Evolutionary conservation across 2,113 vertebrate genomes (phyloP), one percentile per base, ranked within the genome.

Genomic region (Seriola rivoliana): DNA sequence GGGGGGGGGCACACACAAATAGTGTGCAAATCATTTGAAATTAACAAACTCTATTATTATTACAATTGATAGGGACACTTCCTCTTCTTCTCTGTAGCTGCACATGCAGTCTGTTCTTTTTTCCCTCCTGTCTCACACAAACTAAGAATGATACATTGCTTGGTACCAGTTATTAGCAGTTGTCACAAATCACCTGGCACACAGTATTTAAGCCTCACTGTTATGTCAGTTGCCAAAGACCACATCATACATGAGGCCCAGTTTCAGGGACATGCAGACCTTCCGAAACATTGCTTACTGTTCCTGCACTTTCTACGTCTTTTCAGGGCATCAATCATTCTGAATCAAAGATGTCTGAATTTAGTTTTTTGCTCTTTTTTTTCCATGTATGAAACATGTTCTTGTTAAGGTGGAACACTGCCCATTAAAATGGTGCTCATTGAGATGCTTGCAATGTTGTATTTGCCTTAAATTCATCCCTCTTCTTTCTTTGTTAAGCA

Each of bases 281-380:
- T n/a, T 75, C 58, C 71, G 21, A 81, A 88, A 82, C 70, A 63
- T 81, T 1, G 84, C 82, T 82, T 85, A 83, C 71, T 67, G 54
- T 71, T 84, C 62, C 50, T 38, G 12, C 77, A 34, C 69, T 65
- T 54, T 75, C 71, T 70, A 12, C 74, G 19, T 68, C 60, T 80
- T 80, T 76, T 75, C 32, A 19, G 48, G 40, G 4, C 69, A 90
- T 91, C 82, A 85, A 78, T 91, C 81, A 88, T 85, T 71, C 84
- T 78, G 71, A 88, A 90, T 90, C 69, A 86, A 73, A 82, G 68
- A 77, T 78, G 67, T 82, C 69, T 67, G 50, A 59, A 70, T 81
- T 83, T 73, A 69, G 72, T 84, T 84, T 89, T 71, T 44, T 13
- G 3, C 5, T 29, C 52, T 60, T 52, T 48, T 48, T 60, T 13